Percentiles rank a stretch among this genome's conserved stretches.
phyloP scores from a whole-genome alignment of 2,888 invertebrate species.

The Ornithoptera alexandrae region DNA sequence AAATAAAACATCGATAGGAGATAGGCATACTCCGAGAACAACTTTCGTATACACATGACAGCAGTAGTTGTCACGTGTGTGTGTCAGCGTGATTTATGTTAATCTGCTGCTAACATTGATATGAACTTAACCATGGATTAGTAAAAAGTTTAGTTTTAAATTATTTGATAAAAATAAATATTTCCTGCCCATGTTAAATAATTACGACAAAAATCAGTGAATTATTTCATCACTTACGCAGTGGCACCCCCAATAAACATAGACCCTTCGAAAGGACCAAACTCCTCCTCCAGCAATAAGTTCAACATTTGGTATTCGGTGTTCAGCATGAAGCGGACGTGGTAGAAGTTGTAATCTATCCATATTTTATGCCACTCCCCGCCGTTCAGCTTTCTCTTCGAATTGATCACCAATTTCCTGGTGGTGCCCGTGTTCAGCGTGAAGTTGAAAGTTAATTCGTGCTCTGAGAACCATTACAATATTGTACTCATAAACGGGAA shows the following conservation, averaged over 20 bases:
- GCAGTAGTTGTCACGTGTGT: too few species aligned
- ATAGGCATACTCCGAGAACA: too few species aligned
- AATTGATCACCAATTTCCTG: constrained; percentile 90
- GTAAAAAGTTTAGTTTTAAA: too few species aligned
- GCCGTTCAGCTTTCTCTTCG: constrained; percentile 89
- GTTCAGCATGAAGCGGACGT: constrained; percentile 95
- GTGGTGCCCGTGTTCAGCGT: constrained; percentile 91
- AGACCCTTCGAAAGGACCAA: constrained; percentile 95
- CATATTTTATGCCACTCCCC: constrained; percentile 98
- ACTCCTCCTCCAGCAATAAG: constrained; percentile 90
- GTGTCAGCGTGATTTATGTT: too few species aligned
- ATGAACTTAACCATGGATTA: too few species aligned
- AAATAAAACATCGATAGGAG: too few species aligned
- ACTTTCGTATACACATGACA: too few species aligned
- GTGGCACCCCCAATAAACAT: constrained; percentile 97
- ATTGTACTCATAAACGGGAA: not conserved
- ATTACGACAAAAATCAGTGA: not conserved
- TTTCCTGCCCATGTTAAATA: too few species aligned
- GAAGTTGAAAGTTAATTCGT: constrained; percentile 93
- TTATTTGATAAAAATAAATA: too few species aligned
- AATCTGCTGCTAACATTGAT: too few species aligned
- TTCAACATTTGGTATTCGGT: constrained; percentile 94
- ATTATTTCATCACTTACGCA: constrained; percentile 81
- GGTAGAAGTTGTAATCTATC: constrained; percentile 96
- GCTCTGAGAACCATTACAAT: constrained; percentile 74